These are phyloP conservation scores for Lordiphosa clarofinis DNA, from an alignment of 1,140 invertebrate species.

Conservation along the genomic window DNA sequence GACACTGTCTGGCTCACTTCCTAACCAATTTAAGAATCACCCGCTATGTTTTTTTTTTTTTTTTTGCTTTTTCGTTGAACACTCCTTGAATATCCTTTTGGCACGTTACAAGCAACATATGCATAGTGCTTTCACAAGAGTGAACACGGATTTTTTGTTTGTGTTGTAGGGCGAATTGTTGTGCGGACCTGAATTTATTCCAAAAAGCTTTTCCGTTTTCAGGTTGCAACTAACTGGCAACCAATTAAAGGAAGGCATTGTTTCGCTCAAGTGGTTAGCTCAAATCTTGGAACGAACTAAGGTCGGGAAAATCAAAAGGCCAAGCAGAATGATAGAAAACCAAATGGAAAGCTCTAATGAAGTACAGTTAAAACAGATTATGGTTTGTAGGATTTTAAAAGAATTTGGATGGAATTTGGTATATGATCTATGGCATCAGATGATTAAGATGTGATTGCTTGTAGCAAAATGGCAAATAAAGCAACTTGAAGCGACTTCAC, in stretches of 20 bases:
- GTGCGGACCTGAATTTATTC: no score
- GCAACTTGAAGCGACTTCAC: no score
- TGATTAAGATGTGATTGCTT: no score
- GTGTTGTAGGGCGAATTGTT: no score
- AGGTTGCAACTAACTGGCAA: slow-evolving; percentile 13
- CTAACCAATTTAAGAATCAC: slow-evolving; percentile 63
- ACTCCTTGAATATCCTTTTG: slow-evolving; percentile 21
- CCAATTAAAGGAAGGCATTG: slow-evolving; percentile 55
- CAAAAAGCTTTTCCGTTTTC: neutral
- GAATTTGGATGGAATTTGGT: no score
- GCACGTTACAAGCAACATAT: slow-evolving; percentile 12
- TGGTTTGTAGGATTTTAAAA: no score
- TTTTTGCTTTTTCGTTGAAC: slow-evolving; percentile 7
- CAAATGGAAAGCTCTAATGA: no score
- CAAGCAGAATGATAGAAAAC: no score
- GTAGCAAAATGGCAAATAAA: no score
- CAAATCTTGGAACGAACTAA: slow-evolving; percentile 5
- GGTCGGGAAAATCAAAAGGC: no score
- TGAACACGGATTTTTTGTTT: slow-evolving; percentile 1
- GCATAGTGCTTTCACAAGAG: slow-evolving; percentile 20
- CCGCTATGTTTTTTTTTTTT: neutral
- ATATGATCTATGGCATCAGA: no score
- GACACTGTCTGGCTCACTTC: slow-evolving; percentile 68
- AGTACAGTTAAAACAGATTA: no score
- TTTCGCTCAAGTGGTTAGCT: slow-evolving; percentile 10